Conservation (phyloP, 2,113 vertebrate species). For the Oryzias javanicus region DNA sequence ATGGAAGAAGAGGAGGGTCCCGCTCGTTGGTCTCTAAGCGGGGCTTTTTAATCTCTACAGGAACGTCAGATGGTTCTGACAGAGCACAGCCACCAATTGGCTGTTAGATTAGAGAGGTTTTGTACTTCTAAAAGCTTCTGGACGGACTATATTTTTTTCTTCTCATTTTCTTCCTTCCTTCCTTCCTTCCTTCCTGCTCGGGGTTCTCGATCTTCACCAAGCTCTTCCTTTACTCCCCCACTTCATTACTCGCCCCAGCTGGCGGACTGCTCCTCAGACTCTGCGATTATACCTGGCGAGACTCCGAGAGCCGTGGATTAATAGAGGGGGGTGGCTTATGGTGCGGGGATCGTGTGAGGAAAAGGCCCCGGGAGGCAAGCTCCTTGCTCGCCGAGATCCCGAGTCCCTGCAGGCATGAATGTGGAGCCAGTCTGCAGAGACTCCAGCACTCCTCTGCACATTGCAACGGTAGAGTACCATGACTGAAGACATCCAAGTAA, state of each 20-base stretch:
- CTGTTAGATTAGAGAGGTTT: constrained; percentile 66
- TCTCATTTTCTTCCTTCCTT: constrained; percentile 37
- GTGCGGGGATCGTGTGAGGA: not conserved
- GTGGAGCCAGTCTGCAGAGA: constrained; percentile 28
- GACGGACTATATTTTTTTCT: constrained; percentile 30
- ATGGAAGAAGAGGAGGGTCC: constrained; percentile 26
- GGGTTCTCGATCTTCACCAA: constrained; percentile 39
- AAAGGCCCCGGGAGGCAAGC: constrained; percentile 3
- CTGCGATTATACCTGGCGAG: constrained; percentile 70
- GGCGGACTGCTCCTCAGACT: constrained; percentile 29
- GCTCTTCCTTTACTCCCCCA: constrained; percentile 15
- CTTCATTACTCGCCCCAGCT: constrained; percentile 11
- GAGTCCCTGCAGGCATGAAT: constrained; percentile 26
- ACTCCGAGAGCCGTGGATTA: constrained; percentile 65
- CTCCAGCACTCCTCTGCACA: constrained; percentile 24
- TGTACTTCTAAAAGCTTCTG: constrained; percentile 62
- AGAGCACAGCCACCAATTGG: constrained; percentile 62
- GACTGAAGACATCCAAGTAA: not conserved
- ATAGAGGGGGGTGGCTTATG: constrained; percentile 35
- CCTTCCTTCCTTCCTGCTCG: constrained; percentile 29
- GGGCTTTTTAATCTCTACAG: constrained; percentile 66
- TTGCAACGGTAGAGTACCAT: constrained; percentile 42
- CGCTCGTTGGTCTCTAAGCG: constrained; percentile 9
- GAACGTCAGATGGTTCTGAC: constrained; percentile 68
- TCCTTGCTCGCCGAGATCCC: constrained; percentile 30